These are phyloP conservation scores for Drosophila willistoni DNA, from an alignment of 1,140 invertebrate genomes.

Conservation along the genomic window DNA sequence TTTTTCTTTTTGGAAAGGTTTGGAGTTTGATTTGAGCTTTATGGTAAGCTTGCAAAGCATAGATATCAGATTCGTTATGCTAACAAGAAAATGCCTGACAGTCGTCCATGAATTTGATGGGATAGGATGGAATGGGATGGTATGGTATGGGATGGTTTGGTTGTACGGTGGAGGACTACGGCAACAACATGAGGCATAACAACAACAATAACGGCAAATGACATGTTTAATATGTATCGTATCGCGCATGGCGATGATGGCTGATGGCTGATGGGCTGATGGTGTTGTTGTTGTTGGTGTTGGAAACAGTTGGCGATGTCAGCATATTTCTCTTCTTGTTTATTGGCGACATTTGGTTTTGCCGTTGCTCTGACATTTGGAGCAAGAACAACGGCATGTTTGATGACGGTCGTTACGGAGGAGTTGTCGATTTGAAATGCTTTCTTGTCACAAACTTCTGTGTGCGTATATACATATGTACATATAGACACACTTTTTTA, in stretches of 20 bases:
- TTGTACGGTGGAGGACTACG: background rate
- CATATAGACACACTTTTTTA: background rate
- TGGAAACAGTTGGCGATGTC: slow-evolving; percentile 74
- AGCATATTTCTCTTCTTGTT: slow-evolving; percentile 69
- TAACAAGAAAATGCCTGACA: slow-evolving; percentile 44
- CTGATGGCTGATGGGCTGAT: no score
- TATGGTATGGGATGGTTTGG: no score
- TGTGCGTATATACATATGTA: background rate
- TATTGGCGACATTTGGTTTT: slow-evolving; percentile 69
- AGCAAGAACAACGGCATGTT: slow-evolving; percentile 58
- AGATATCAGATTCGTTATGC: slow-evolving; percentile 44
- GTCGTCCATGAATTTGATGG: slow-evolving; percentile 28
- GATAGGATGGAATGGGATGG: background rate
- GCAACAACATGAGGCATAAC: background rate
- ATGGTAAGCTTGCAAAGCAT: slow-evolving; percentile 43
- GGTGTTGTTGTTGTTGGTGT: background rate
- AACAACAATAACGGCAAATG: slow-evolving; percentile 43
- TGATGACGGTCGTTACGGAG: slow-evolving; percentile 74
- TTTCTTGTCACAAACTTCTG: slow-evolving; percentile 51
- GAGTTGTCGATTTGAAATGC: slow-evolving; percentile 73
- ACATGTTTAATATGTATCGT: slow-evolving; percentile 62
- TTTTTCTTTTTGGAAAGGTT: slow-evolving; percentile 14
- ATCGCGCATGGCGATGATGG: slow-evolving; percentile 14
- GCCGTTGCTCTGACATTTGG: slow-evolving; percentile 33
- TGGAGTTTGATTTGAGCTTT: slow-evolving; percentile 23